A percentile compares a stretch with the other conserved stretches of the same genome.
Conservation (phyloP, 1,140 invertebrate species). For the Drosophila gunungcola region DNA sequence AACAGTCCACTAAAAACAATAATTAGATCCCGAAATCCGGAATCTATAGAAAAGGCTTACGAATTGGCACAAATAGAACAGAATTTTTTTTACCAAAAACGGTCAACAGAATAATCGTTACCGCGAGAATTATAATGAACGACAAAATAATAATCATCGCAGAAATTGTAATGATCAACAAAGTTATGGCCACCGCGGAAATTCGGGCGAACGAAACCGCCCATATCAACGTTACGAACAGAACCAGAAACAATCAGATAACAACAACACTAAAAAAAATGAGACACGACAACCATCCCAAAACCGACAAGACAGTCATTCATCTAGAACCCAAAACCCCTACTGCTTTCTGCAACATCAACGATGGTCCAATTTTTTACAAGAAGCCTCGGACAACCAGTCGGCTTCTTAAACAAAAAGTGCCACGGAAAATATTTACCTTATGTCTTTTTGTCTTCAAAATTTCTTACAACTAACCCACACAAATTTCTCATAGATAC, state of each 20-base stretch:
- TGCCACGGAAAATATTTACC: slow-evolving; percentile 1
- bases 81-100: slow-evolving; percentile 2
- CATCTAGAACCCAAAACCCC: background rate
- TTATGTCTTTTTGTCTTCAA: background rate
- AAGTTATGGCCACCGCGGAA: slow-evolving; percentile 6
- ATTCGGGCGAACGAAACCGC: background rate
- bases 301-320: background rate
- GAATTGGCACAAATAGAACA: slow-evolving; percentile 9
- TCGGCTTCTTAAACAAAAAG: slow-evolving; percentile 3
- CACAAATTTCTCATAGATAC: background rate
- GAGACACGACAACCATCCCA: background rate
- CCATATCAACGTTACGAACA: slow-evolving; percentile 9
- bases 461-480: background rate
- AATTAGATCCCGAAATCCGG: slow-evolving; percentile 1
- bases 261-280: background rate
- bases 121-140: background rate
- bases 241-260: slow-evolving; percentile 8
- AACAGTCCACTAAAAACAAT: slow-evolving; percentile 5
- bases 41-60: slow-evolving; percentile 3
- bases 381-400: slow-evolving; percentile 2
- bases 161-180: slow-evolving; percentile 4
- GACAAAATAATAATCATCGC: slow-evolving; percentile 2
- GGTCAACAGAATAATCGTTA: background rate
- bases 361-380: slow-evolving; percentile 10
- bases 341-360: slow-evolving; percentile 12